Base-by-base conservation (phyloP, 2,797 vertebrate species). In the Picus viridis region DNA sequence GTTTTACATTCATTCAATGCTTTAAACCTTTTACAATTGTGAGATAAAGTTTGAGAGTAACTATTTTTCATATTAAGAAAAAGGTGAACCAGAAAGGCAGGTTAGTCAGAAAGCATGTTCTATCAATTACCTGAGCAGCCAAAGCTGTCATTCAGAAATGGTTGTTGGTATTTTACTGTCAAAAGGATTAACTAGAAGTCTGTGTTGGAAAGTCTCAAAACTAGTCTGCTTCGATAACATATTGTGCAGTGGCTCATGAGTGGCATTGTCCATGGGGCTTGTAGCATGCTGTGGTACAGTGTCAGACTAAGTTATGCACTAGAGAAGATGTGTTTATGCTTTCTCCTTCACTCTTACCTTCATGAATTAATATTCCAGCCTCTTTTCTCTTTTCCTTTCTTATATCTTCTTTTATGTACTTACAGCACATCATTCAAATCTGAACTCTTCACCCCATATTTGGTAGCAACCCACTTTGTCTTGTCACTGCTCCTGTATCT, bases 401-500 rank as follows among this genome's bases (percentile, higher is more conserved):
- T 17, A 41, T 17, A 19, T 69, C 7, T 7, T 49, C 7, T 71
- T 20, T 43, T 54, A 9, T 0, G 0, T 81, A 29, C 15, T 62
- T 39, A 6, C 0, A 5, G 39, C 7, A 1, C 39, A 24, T 54
- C 41, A 10, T 23, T 34, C 39, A 70, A 34, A 39, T 16, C 12
- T 83, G 75, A 93, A 63, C 64, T 89, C 53, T 63, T 85, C 68
- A 76, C n/a, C 49, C 16, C 29, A 29, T 43, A 22, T 82, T 75
- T 68, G 67, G 13, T 34, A 70, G 78, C 30, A 85, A 24, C 65
- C 16, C 1, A 4, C 9, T 12, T 80, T 80, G 65, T 53, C 49
- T 58, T 71, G 67, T 58, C 54, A 5, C 16, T 58, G 58, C 16
- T 86, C 16, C 34, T 36, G 26, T 11, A 34, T 59, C 29, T 82